A percentile compares a stretch with the other conserved stretches of the same genome.
These are phyloP conservation scores for Perca fluviatilis DNA, from an alignment of 2,113 vertebrate genomes.

Conservation along the genomic window DNA sequence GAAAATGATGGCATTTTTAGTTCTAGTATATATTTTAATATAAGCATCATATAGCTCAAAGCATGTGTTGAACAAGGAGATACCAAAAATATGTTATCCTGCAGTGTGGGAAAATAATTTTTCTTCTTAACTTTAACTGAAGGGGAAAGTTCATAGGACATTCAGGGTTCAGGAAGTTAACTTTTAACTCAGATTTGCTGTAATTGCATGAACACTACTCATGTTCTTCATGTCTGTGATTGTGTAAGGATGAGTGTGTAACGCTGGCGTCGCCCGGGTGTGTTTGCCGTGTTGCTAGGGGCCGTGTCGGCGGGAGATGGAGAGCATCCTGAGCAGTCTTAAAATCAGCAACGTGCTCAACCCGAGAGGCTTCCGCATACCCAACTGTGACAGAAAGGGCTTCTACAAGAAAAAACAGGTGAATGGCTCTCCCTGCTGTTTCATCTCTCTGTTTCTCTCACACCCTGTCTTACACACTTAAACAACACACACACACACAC, in stretches of 20 bases:
- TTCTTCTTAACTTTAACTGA: background rate
- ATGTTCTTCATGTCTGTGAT: slow-evolving; percentile 24
- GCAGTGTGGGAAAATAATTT: background rate
- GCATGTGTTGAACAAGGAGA: background rate
- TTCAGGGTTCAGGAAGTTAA: background rate
- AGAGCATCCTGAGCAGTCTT: slow-evolving; percentile 92
- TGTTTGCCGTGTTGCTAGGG: slow-evolving; percentile 83
- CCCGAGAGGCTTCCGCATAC: slow-evolving; percentile 92
- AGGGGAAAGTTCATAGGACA: background rate
- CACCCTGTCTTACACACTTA: slow-evolving; percentile 20
- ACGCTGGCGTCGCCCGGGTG: background rate
- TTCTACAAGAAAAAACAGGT: slow-evolving; percentile 99
- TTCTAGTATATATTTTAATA: background rate
- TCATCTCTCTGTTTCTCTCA: slow-evolving; percentile 41
- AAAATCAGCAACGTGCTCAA: slow-evolving; percentile 93
- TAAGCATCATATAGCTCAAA: background rate
- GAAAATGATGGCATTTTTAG: background rate
- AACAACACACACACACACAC: slow-evolving; percentile 46
- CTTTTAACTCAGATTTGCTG: background rate
- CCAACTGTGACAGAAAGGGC: slow-evolving; percentile 97
- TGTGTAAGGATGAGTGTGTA: slow-evolving; percentile 32
- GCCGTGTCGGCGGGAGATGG: slow-evolving; percentile 96
- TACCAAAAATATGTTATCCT: background rate
- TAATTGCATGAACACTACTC: background rate
- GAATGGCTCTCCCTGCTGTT: slow-evolving; percentile 68